These are phyloP conservation scores for Darevskia nairensis DNA, from an alignment of 2,797 vertebrate genomes.

Conservation along the genomic window DNA sequence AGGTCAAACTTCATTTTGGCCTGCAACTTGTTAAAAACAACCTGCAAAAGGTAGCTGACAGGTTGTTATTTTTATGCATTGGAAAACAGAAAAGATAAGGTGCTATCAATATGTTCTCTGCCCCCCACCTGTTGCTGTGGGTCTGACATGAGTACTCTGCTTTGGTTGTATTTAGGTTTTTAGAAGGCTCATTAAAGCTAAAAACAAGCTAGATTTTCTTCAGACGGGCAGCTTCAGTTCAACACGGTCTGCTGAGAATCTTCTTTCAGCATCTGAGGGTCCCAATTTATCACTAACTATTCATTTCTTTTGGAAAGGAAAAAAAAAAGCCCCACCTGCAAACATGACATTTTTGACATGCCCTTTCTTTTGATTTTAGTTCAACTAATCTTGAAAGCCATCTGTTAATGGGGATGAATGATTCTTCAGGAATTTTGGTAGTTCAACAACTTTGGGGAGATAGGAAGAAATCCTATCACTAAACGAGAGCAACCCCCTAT, in stretches of 20 bases:
- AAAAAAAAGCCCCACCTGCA: conserved; percentile 39
- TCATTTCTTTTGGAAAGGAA: conserved; percentile 63
- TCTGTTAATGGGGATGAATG: conserved; percentile 80
- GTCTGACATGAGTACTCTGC: conserved; percentile 52
- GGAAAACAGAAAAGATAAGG: conserved; percentile 77
- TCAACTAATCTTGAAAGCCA: conserved; percentile 72
- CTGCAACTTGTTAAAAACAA: conserved; percentile 80
- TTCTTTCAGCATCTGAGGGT: conserved; percentile 65
- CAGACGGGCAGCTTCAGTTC: conserved; percentile 66
- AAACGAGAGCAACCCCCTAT: conserved; percentile 35
- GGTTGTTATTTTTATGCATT: conserved; percentile 81
- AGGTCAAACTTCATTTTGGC: conserved; percentile 81
- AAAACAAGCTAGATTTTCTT: conserved; percentile 73
- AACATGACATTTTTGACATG: conserved; percentile 74
- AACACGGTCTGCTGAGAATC: conserved; percentile 59
- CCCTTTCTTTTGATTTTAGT: conserved; percentile 72
- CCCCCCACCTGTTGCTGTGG: conserved; percentile 1
- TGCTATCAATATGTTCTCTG: conserved; percentile 52
- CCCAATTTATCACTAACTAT: conserved; percentile 68
- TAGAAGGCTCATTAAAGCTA: conserved; percentile 72
- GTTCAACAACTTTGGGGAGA: conserved; percentile 69
- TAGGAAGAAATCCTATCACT: conserved; percentile 64
- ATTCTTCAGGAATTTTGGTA: conserved; percentile 71
- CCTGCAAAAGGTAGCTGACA: conserved; percentile 79
- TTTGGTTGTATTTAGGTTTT: conserved; percentile 67